phyloP scores from a whole-genome alignment of 2,888 invertebrate species.

The Leucophenga maculata region DNA sequence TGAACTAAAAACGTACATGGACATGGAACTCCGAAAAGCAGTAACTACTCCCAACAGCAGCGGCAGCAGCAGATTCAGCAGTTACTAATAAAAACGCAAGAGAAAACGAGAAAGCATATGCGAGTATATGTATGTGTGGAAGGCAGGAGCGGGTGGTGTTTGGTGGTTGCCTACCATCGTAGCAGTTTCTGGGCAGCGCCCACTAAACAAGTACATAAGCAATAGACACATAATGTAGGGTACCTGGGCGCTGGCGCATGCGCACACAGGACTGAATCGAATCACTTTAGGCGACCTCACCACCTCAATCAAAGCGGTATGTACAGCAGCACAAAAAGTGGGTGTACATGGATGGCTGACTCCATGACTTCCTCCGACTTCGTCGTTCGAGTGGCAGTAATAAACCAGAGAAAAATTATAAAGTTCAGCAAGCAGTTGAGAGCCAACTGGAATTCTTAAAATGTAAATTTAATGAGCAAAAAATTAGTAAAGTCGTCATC shows the following conservation, averaged over 20 bases:
- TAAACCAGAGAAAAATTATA: constrained; percentile 59
- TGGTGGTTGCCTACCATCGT: background rate
- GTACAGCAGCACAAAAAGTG: background rate
- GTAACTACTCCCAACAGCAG: constrained; percentile 15
- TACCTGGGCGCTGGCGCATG: constrained; percentile 51
- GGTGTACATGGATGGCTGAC: background rate
- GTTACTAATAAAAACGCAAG: background rate
- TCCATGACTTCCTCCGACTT: background rate
- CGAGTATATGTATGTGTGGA: background rate
- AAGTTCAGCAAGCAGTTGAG: constrained; percentile 44
- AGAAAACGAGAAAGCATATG: background rate
- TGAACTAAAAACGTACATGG: constrained; percentile 29
- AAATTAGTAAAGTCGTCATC: constrained; percentile 48
- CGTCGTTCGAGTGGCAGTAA: constrained; percentile 39
- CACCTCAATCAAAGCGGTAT: background rate
- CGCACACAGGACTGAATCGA: constrained; percentile 27
- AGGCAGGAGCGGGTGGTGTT: background rate
- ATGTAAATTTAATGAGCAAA: constrained; percentile 65
- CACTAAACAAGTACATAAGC: constrained; percentile 18
- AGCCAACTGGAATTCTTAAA: constrained; percentile 54
- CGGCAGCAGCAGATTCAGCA: background rate
- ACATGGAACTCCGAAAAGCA: constrained; percentile 35
- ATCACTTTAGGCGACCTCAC: background rate
- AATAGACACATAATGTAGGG: constrained; percentile 63
- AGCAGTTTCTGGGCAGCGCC: constrained; percentile 4